These are phyloP conservation scores for Gadus chalcogrammus DNA, from an alignment of 2,113 vertebrate species.

Conservation along the genomic window DNA sequence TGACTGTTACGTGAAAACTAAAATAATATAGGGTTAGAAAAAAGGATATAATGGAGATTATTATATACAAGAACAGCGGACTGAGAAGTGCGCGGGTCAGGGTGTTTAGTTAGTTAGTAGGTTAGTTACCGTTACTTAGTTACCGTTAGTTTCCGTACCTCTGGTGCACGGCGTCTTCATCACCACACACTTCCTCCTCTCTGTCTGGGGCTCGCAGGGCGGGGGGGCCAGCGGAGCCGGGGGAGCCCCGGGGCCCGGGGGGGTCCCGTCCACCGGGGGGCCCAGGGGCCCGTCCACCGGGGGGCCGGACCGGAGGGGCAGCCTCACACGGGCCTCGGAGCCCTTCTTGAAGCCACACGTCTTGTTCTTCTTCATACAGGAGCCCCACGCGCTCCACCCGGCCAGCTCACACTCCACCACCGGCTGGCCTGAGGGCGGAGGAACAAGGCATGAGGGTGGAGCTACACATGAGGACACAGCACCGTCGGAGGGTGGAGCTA, in stretches of 20 bases:
- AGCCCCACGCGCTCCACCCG: constrained; percentile 89
- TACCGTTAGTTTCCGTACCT: constrained; percentile 68
- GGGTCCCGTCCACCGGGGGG: too few relatives aligned
- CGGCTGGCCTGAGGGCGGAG: constrained; percentile 33
- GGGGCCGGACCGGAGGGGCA: constrained; percentile 75
- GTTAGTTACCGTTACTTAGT: too few relatives aligned
- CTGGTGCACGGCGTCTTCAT: constrained; percentile 78
- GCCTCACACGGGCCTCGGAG: constrained; percentile 77
- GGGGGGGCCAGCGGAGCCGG: constrained; percentile 38
- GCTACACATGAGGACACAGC: constrained; percentile 8
- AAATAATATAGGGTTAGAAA: too few relatives aligned
- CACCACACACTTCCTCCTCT: constrained; percentile 82
- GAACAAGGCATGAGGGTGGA: constrained; percentile 17
- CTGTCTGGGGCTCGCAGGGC: constrained; percentile 76
- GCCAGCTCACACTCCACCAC: constrained; percentile 89
- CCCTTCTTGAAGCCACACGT: constrained; percentile 94
- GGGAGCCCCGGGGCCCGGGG: constrained; percentile 24
- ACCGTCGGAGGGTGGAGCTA: too few relatives aligned
- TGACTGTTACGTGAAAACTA: too few relatives aligned
- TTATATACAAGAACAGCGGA: too few relatives aligned
- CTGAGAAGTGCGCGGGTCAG: too few relatives aligned
- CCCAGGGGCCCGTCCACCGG: constrained; percentile 42
- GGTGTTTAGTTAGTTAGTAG: too few relatives aligned
- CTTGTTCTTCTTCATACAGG: constrained; percentile 90
- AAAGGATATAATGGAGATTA: too few relatives aligned